Conservation (phyloP, 2,797 vertebrate genomes). For the Mormyrus proboscirostris region DNA sequence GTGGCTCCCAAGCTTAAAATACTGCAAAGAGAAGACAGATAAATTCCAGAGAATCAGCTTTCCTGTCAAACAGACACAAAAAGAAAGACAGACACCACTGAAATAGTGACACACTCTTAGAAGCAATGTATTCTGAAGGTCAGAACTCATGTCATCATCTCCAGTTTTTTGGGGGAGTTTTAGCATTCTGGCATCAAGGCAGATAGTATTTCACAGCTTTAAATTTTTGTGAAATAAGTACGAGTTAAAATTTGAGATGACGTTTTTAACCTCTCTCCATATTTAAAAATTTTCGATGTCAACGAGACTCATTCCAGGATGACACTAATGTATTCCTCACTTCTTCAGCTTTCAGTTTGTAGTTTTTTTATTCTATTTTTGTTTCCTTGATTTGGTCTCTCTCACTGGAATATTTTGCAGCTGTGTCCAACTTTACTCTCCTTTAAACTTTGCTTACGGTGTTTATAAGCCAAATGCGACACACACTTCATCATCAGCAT, state of each 20-base stretch:
- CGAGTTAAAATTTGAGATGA: not conserved
- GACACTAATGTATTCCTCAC: constrained; percentile 7
- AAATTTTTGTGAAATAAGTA: not conserved
- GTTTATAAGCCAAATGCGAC: not conserved
- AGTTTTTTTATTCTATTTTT: not conserved
- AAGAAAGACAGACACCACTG: not conserved
- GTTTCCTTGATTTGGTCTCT: not conserved
- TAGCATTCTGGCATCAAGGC: not conserved
- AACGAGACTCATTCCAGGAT: not conserved
- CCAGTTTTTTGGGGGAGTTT: not conserved
- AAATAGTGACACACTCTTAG: not conserved
- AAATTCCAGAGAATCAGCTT: not conserved
- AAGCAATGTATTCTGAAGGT: not conserved
- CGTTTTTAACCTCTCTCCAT: not conserved
- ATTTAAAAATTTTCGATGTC: not conserved
- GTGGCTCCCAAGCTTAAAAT: not conserved
- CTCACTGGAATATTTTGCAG: not conserved
- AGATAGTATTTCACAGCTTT: not conserved
- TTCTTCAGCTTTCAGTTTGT: not conserved
- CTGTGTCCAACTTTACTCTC: not conserved
- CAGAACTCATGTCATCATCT: not conserved
- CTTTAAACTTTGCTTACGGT: not conserved
- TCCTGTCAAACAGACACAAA: not conserved
- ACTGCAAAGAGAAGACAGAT: constrained; percentile 35
- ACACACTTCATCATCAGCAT: not conserved